These are phyloP conservation scores for Mus spretus DNA, from an alignment of 2,797 vertebrate species.

Conservation along the genomic window DNA sequence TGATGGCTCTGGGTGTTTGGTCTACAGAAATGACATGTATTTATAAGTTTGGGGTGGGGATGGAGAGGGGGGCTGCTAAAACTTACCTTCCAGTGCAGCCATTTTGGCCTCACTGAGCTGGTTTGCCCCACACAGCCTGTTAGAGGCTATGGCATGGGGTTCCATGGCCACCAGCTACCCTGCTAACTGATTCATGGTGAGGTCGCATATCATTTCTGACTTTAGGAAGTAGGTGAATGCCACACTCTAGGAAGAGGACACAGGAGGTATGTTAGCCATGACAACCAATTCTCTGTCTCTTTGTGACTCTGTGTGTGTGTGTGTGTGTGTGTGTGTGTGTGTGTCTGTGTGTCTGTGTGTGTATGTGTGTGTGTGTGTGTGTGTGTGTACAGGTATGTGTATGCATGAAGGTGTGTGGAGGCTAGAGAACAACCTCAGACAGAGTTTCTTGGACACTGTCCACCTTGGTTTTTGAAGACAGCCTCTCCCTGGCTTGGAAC, in stretches of 20 bases:
- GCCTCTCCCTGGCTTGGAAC: not conserved
- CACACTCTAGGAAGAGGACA: not conserved
- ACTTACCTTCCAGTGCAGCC: not conserved
- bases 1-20: not conserved
- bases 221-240: not conserved
- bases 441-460: not conserved
- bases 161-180: no score
- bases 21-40: not conserved
- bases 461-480: not conserved
- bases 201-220: not conserved
- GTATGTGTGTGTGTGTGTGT: not conserved
- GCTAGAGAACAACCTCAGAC: not conserved
- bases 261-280: not conserved
- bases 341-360: not conserved
- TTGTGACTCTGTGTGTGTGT: no score
- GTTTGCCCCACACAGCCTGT: not conserved
- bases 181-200: not conserved
- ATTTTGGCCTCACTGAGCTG: not conserved
- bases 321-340: not conserved
- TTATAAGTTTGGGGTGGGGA: no score
- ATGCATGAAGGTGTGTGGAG: not conserved
- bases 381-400: not conserved
- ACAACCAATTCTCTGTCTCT: not conserved
- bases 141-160: rapidly evolving
- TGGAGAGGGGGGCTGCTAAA: not conserved